Percentiles rank a stretch among this genome's conserved stretches.
Conservation (phyloP, 1,140 invertebrate species). For the Leptestheria dahalacensis region DNA sequence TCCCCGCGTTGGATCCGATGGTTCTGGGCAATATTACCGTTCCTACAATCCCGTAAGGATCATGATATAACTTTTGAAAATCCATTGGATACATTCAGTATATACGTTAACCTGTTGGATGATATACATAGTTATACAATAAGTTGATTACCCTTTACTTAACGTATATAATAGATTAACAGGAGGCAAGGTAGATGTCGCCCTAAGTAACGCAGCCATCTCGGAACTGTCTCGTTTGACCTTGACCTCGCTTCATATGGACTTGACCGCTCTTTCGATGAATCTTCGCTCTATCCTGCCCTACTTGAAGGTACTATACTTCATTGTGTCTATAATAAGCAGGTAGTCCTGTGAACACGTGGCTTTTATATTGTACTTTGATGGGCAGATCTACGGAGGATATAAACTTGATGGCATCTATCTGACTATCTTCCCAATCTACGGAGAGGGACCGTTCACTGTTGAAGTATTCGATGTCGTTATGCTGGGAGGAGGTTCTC, state of each 20-base stretch:
- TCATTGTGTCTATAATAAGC: too few relatives aligned
- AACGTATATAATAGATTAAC: not conserved
- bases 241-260: conserved; percentile 15
- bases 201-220: conserved; percentile 9
- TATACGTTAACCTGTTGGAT: not conserved
- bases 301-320: not conserved
- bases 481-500: conserved; percentile 11
- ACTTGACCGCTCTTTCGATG: conserved; percentile 12
- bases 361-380: too few relatives aligned
- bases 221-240: conserved; percentile 6
- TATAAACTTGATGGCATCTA: conserved; percentile 14
- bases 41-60: conserved; percentile 15
- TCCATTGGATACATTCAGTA: not conserved
- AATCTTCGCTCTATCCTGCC: conserved; percentile 10
- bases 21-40: conserved; percentile 13
- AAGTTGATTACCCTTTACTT: not conserved
- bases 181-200: not conserved
- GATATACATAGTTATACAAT: not conserved
- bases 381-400: conserved; percentile 12
- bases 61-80: not conserved
- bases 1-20: conserved; percentile 16
- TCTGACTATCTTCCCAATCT: conserved; percentile 15
- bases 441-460: conserved; percentile 17
- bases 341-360: not conserved
- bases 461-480: conserved; percentile 14